phyloP scores from a whole-genome alignment of 1,140 invertebrate genomes.

The Mesaphorura yosii region DNA sequence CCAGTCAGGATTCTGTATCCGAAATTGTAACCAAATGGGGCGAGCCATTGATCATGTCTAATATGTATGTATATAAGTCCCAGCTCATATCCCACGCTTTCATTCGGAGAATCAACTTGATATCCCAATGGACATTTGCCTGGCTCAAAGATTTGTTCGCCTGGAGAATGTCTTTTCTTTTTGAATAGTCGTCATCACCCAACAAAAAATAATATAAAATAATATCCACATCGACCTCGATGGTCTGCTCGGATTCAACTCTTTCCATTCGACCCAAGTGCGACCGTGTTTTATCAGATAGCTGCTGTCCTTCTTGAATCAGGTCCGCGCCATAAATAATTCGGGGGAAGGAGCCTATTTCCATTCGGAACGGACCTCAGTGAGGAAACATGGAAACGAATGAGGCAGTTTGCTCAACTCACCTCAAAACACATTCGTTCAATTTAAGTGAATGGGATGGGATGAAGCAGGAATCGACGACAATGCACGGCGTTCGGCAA shows the following conservation, averaged over 20 bases:
- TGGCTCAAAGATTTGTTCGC: slow-evolving; percentile 14
- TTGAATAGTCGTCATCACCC: no score
- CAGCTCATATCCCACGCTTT: slow-evolving; percentile 22
- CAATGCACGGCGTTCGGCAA: no score
- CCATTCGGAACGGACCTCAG: slow-evolving; percentile 17
- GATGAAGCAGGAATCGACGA: background rate
- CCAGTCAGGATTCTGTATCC: slow-evolving; percentile 30
- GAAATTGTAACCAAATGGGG: slow-evolving; percentile 31
- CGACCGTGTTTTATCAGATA: no score
- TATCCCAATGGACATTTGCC: slow-evolving; percentile 30
- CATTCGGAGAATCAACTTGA: no score
- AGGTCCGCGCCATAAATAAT: slow-evolving; percentile 15
- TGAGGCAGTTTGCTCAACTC: no score
- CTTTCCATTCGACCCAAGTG: background rate
- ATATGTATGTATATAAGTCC: slow-evolving; percentile 26
- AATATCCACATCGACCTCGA: background rate
- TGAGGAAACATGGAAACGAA: slow-evolving; percentile 23
- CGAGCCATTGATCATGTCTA: slow-evolving; percentile 32
- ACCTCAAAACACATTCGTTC: no score
- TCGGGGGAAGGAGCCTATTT: background rate
- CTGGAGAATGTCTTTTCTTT: no score
- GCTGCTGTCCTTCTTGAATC: no score
- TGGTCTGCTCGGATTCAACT: background rate
- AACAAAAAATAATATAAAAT: no score
- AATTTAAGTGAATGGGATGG: background rate